phyloP scores from a whole-genome alignment of 2,888 invertebrate genomes.

The Drosophila niveifrons region DNA sequence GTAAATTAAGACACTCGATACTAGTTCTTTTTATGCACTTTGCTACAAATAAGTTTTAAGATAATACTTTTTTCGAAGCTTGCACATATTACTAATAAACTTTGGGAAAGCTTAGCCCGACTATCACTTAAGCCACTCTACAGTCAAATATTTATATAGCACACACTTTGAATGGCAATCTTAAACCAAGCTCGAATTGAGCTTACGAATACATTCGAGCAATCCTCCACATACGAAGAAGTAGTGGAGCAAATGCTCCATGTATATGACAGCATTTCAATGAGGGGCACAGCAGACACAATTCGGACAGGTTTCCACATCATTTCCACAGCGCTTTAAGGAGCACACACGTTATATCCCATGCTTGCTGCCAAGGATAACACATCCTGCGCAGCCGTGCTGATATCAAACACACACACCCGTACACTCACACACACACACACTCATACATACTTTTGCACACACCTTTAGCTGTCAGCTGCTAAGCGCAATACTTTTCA shows the following conservation, averaged over 20 bases:
- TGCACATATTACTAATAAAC: too few species aligned
- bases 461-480: conserved; percentile 26
- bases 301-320: conserved; percentile 22
- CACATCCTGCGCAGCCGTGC: conserved; percentile 6
- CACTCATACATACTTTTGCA: background rate
- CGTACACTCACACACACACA: background rate
- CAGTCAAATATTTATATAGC: background rate
- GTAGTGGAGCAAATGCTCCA: background rate
- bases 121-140: background rate
- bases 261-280: conserved; percentile 19
- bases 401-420: conserved; percentile 10
- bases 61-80: too few species aligned
- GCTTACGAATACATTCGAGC: background rate
- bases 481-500: conserved; percentile 31
- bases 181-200: background rate
- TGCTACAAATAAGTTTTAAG: too few species aligned
- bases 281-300: conserved; percentile 14
- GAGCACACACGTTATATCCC: conserved; percentile 2
- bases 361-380: conserved; percentile 12
- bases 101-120: background rate
- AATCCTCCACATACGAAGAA: background rate
- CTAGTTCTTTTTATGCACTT: too few species aligned
- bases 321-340: conserved; percentile 19
- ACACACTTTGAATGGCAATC: background rate
- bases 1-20: too few species aligned